Evolutionary conservation across 1,140 invertebrate species (phyloP).

Genomic region (Phenacoccus solenopsis): DNA sequence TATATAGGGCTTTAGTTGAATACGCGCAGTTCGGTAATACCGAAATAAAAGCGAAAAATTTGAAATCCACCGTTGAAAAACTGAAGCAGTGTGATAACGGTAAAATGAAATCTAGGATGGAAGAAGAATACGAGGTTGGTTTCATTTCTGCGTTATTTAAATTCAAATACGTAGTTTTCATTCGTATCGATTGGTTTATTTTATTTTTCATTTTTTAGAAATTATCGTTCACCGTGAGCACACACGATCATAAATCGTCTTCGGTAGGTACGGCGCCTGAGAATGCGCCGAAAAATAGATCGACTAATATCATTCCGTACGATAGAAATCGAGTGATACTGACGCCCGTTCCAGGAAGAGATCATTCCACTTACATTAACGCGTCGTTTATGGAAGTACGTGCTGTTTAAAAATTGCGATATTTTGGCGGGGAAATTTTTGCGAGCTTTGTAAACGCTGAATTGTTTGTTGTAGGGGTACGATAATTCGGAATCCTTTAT

Average conservation of each 20-base stretch:
- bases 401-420: not conserved
- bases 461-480: conserved; percentile 46
- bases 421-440: no score
- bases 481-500: conserved; percentile 88
- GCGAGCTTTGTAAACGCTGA: no score
- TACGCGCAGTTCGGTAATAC: conserved; percentile 88
- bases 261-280: conserved; percentile 50
- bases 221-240: conserved; percentile 19
- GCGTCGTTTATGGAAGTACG: conserved; percentile 86
- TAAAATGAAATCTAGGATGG: conserved; percentile 51
- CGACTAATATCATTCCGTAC: conserved; percentile 76
- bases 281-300: conserved; percentile 76
- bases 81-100: conserved; percentile 53
- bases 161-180: not conserved
- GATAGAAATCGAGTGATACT: conserved; percentile 80
- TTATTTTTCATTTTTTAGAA: conserved; percentile 9
- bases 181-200: not conserved
- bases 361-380: conserved; percentile 93
- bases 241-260: conserved; percentile 20
- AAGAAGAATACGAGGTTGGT: conserved; percentile 71
- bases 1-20: conserved; percentile 88
- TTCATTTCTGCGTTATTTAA: not conserved
- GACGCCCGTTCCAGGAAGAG: conserved; percentile 61
- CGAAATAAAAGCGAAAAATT: conserved; percentile 57
- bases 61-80: conserved; percentile 55